phyloP scores from a whole-genome alignment of 2,797 vertebrate species.

The Hirundo rustica region DNA sequence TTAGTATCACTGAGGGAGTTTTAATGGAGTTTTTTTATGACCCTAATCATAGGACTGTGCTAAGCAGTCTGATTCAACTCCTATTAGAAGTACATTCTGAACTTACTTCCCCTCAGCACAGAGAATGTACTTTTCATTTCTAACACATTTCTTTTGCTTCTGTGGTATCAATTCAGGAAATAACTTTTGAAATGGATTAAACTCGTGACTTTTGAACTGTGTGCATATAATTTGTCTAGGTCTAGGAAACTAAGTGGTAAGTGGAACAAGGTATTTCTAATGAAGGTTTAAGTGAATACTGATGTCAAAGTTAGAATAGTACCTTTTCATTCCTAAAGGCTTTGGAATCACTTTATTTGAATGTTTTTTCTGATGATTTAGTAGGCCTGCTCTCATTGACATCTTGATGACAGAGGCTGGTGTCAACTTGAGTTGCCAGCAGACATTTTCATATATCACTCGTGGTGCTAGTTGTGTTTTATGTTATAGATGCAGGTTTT shows the following conservation, averaged over 20 bases:
- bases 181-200: background rate
- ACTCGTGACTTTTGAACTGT: background rate
- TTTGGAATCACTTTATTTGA: background rate
- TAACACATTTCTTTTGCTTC: background rate
- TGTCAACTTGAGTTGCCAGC: background rate
- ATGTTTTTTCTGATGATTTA: background rate
- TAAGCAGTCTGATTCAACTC: background rate
- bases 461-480: background rate
- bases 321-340: background rate
- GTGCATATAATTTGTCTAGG: background rate
- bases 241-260: background rate
- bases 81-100: background rate
- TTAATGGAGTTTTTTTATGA: background rate
- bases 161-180: background rate
- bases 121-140: background rate
- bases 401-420: background rate
- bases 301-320: background rate
- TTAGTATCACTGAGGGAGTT: background rate
- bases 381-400: accelerated
- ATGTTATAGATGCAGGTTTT: background rate
- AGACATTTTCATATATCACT: background rate
- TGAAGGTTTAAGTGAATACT: background rate
- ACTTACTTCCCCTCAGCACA: background rate
- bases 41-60: background rate
- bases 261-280: background rate